A percentile compares a stretch with the other conserved stretches of the same genome.
phyloP scores from a whole-genome alignment of 2,797 vertebrate genomes.

The Semotilus atromaculatus region DNA sequence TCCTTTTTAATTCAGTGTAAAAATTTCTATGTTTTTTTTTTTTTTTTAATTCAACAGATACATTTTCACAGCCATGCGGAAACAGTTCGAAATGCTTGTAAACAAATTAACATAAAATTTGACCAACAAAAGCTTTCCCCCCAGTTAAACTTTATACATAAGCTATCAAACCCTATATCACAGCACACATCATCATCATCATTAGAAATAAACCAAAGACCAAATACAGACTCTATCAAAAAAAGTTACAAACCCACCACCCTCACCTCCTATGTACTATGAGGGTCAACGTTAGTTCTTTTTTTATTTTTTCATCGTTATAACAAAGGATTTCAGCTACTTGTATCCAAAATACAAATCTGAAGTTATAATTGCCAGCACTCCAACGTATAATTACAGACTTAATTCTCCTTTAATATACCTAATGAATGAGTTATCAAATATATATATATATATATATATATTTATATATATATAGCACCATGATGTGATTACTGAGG shows the following conservation, averaged over 20 bases:
- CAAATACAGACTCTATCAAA: slow-evolving; percentile 81
- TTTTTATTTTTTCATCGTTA: slow-evolving; percentile 63
- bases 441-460: slow-evolving; percentile 79
- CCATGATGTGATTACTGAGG: slow-evolving; percentile 94
- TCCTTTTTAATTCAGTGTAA: slow-evolving; percentile 97
- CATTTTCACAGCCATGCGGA: slow-evolving; percentile 97
- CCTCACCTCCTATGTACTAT: slow-evolving; percentile 88
- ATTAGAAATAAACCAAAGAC: slow-evolving; percentile 91
- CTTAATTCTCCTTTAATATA: slow-evolving; percentile 94
- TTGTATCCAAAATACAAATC: slow-evolving; percentile 96
- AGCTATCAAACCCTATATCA: slow-evolving; percentile 87
- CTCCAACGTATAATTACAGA: slow-evolving; percentile 76
- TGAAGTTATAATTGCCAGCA: slow-evolving; percentile 75
- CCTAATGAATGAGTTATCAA: slow-evolving; percentile 92
- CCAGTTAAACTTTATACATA: slow-evolving; percentile 92
- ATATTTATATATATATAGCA: too few species aligned
- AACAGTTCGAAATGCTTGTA: slow-evolving; percentile 86
- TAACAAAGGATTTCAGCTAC: slow-evolving; percentile 75
- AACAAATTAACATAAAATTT: slow-evolving; percentile 86
- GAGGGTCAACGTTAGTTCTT: slow-evolving; percentile 79
- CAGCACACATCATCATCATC: slow-evolving; percentile 92
- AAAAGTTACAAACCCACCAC: slow-evolving; percentile 93
- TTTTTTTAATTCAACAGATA: slow-evolving; percentile 86
- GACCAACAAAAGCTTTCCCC: slow-evolving; percentile 71
- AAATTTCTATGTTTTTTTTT: slow-evolving; percentile 84